Evolutionary conservation across 2,113 vertebrate species (phyloP), one percentile per base, ranked within the genome.

Genomic region (Pluvianellus socialis): DNA sequence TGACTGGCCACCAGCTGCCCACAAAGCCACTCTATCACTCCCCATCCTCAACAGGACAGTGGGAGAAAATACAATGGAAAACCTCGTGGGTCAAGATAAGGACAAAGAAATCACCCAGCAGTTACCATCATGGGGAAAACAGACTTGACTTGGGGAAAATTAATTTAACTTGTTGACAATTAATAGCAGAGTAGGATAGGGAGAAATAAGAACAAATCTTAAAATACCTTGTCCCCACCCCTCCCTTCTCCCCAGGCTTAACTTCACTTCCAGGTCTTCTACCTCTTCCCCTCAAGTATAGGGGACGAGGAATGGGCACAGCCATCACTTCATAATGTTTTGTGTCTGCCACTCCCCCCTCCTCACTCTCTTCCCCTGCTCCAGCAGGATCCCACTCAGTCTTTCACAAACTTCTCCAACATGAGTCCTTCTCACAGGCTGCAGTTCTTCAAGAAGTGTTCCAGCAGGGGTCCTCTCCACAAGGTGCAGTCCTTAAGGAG

Each of bases 281-380:
- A 7, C 7, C 14, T 73, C 6, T 0, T 52, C 6, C 59, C 7
- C 9, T 67, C 47, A 61, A 40, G 14, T 26, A 14, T 13, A 79
- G 4, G 5, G 14, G 2, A 22, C 1, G 2, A 12, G 19, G 7
- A 67, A 68, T 38, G 4, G 3, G 6, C 19, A 16, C 42, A 42
- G 11, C 2, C 2, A 4, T 23, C 28, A 35, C 9, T 47, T 42
- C 49, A 30, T 20, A 82, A 13, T 50, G 49, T 12, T 50, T 50
- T 22, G 21, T 32, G 6, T 56, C 28, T 67, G 12, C 35, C 12
- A 33, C 2, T 75, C 17, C 14, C 12, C 0, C 0, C 9, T 72
- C 14, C 40, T 50, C 83, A 40, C 28, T 23, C 22, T 45, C 35
- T 73, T 56, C 9, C 7, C 18, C 27, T 59, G 45, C 45, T 82